Evolutionary conservation across 2,113 vertebrate genomes (phyloP).

Genomic region (Cranoglanis bouderius): DNA sequence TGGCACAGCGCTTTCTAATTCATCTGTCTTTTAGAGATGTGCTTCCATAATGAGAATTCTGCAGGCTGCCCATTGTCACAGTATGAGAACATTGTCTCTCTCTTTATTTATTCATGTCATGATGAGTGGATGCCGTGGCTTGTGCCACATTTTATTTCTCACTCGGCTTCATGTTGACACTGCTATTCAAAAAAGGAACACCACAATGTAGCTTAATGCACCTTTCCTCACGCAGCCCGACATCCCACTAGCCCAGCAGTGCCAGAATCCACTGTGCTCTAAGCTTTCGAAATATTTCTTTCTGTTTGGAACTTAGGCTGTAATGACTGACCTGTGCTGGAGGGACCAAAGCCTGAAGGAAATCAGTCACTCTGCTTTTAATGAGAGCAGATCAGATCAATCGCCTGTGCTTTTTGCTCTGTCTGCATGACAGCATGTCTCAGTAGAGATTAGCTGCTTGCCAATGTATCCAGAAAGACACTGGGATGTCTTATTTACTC

Average conservation of each 20-base stretch:
- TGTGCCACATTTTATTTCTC: slow-evolving; percentile 52
- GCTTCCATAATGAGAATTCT: slow-evolving; percentile 19
- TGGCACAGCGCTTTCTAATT: slow-evolving; percentile 31
- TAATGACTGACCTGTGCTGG: slow-evolving; percentile 62
- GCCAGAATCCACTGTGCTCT: slow-evolving; percentile 57
- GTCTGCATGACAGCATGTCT: slow-evolving; percentile 52
- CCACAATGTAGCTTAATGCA: slow-evolving; percentile 46
- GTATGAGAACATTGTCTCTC: slow-evolving; percentile 30
- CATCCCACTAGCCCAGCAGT: slow-evolving; percentile 27
- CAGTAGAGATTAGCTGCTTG: slow-evolving; percentile 54
- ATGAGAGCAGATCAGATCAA: slow-evolving; percentile 68
- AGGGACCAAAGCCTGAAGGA: slow-evolving; percentile 61
- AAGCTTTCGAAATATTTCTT: slow-evolving; percentile 69
- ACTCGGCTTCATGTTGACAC: slow-evolving; percentile 41
- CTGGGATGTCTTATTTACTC: slow-evolving; percentile 49
- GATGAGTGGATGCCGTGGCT: slow-evolving; percentile 51
- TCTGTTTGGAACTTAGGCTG: slow-evolving; percentile 62
- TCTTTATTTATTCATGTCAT: slow-evolving; percentile 58
- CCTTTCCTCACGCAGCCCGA: slow-evolving; percentile 37
- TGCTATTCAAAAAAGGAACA: slow-evolving; percentile 34
- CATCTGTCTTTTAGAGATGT: slow-evolving; percentile 27
- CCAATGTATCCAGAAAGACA: slow-evolving; percentile 31
- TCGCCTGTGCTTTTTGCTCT: slow-evolving; percentile 51
- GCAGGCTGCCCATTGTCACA: slow-evolving; percentile 33
- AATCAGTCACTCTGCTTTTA: slow-evolving; percentile 66